Conservation (phyloP, 2,797 vertebrate species). For the Bradypodion pumilum region DNA sequence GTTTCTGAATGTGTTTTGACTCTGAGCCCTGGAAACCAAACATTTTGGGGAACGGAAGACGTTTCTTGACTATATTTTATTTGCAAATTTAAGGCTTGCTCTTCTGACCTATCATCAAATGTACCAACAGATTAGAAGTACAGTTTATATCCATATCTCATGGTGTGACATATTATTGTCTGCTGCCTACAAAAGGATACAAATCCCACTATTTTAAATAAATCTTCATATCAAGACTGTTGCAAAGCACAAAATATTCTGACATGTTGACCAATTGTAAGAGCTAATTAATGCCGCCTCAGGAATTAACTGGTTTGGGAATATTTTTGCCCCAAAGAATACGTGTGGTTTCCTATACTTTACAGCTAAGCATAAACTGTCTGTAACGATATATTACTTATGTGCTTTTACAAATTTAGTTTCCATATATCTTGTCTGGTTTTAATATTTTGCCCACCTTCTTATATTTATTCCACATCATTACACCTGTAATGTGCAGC, state of each 20-base stretch:
- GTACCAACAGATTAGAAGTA: conserved; percentile 61
- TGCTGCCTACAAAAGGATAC: conserved; percentile 64
- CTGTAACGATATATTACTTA: conserved; percentile 69
- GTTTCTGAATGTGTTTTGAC: conserved; percentile 53
- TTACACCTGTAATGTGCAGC: conserved; percentile 87
- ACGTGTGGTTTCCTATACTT: conserved; percentile 65
- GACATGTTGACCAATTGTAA: conserved; percentile 61
- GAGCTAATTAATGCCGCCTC: conserved; percentile 73
- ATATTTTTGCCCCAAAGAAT: conserved; percentile 45
- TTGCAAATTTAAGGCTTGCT: conserved; percentile 54
- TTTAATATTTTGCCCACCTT: conserved; percentile 79
- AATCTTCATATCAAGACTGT: conserved; percentile 55
- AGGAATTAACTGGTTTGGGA: conserved; percentile 75
- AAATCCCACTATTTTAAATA: conserved; percentile 51
- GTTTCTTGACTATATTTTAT: conserved; percentile 46
- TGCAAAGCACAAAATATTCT: conserved; percentile 72
- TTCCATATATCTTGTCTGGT: conserved; percentile 80
- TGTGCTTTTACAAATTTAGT: conserved; percentile 76
- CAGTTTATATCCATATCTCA: conserved; percentile 35
- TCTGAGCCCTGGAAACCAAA: conserved; percentile 61
- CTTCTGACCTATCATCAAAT: conserved; percentile 54
- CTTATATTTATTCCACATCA: conserved; percentile 92
- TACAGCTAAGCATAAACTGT: conserved; percentile 70
- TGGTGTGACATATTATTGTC: conserved; percentile 54
- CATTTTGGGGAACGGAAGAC: conserved; percentile 51